Evolutionary conservation across 2,888 invertebrate genomes (phyloP).

Genomic region (Eremobia ochroleuca): DNA sequence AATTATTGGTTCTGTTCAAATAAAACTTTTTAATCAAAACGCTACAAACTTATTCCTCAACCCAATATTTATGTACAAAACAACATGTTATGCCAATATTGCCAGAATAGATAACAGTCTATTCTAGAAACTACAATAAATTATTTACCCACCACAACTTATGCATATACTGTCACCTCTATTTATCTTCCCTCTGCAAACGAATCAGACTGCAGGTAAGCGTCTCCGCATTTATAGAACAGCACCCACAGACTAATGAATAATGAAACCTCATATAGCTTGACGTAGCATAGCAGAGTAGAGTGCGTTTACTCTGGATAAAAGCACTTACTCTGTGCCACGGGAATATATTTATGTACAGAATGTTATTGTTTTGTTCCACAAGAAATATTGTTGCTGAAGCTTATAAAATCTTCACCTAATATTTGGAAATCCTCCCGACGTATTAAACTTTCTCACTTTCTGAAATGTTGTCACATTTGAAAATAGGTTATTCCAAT

Average conservation of each 20-base stretch:
- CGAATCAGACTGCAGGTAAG: slow-evolving; percentile 21
- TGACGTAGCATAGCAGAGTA: slow-evolving; percentile 20
- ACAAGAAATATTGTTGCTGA: neutral
- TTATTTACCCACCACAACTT: neutral
- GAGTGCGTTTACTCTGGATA: slow-evolving; percentile 15
- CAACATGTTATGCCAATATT: no score
- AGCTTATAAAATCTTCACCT: neutral
- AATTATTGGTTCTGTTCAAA: no score
- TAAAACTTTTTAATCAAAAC: no score
- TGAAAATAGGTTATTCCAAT: neutral
- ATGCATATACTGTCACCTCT: neutral
- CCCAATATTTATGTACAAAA: no score
- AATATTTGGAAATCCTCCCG: neutral
- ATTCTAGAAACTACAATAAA: neutral
- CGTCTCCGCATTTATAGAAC: slow-evolving; percentile 26
- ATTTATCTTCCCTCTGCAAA: slow-evolving; percentile 1
- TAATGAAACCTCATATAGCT: slow-evolving; percentile 52
- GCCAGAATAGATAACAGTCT: neutral
- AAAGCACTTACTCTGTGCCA: slow-evolving; percentile 14
- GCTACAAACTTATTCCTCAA: no score
- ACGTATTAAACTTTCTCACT: neutral
- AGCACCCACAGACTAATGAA: slow-evolving; percentile 51
- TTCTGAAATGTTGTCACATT: neutral
- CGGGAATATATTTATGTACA: neutral
- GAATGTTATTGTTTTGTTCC: slow-evolving; percentile 13